phyloP scores from a whole-genome alignment of 2,797 vertebrate genomes.

The Tiaroga cobitis region DNA sequence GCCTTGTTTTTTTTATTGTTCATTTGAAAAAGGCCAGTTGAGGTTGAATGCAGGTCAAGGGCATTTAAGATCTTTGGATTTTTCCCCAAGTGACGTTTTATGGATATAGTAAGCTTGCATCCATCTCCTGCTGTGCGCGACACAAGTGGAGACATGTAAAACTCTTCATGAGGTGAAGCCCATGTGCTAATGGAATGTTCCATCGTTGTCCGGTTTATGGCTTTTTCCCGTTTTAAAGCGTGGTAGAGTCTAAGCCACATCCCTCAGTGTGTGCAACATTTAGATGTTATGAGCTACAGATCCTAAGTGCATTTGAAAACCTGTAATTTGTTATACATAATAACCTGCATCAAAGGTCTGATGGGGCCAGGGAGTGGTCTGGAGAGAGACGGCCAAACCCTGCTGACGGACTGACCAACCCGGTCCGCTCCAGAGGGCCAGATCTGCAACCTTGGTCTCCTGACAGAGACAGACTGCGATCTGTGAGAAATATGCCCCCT shows the following conservation, averaged over 20 bases:
- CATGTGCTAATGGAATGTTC: constrained; percentile 56
- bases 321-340: constrained; percentile 68
- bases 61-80: constrained; percentile 3
- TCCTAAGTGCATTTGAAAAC: constrained; percentile 65
- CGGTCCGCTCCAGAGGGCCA: constrained; percentile 53
- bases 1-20: neutral
- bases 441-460: constrained; percentile 4
- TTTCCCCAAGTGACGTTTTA: constrained; percentile 23
- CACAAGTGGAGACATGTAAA: constrained; percentile 44
- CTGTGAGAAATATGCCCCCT: constrained; percentile 27
- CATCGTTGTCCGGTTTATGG: constrained; percentile 55
- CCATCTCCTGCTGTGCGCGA: constrained; percentile 28
- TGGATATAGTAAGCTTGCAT: constrained; percentile 24
- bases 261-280: constrained; percentile 57
- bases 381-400: constrained; percentile 20
- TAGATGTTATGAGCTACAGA: constrained; percentile 64
- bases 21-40: constrained; percentile 3
- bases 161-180: constrained; percentile 46
- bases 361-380: constrained; percentile 45
- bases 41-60: constrained; percentile 11
- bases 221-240: constrained; percentile 49
- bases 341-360: constrained; percentile 67
- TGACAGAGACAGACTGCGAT: neutral
- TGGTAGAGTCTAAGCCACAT: constrained; percentile 30
- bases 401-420: constrained; percentile 20